phyloP scores from a whole-genome alignment of 2,113 vertebrate species.

The Limanda limanda region DNA sequence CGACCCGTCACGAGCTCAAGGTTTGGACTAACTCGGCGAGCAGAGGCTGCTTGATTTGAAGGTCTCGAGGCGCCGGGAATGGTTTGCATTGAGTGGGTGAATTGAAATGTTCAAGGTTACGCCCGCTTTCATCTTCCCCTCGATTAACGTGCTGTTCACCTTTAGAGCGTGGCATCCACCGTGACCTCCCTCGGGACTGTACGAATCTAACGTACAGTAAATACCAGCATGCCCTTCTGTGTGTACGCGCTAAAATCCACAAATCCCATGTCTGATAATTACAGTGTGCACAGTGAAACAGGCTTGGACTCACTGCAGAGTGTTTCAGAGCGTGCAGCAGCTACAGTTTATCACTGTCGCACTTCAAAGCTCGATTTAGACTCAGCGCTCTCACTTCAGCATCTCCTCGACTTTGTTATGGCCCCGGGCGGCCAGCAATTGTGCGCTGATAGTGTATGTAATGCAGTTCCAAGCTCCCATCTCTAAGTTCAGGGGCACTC shows the following conservation, averaged over 20 bases:
- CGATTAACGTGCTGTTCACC: conserved; percentile 56
- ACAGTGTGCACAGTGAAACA: conserved; percentile 23
- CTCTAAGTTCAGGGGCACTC: conserved; percentile 63
- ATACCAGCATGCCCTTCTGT: conserved; percentile 37
- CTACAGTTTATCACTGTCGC: conserved; percentile 29
- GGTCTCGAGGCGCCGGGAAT: conserved; percentile 50
- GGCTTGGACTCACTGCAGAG: conserved; percentile 23
- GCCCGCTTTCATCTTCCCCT: conserved; percentile 63
- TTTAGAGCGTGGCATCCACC: conserved; percentile 52
- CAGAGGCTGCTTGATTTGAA: conserved; percentile 48
- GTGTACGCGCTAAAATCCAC: conserved; percentile 23
- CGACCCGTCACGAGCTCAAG: conserved; percentile 48
- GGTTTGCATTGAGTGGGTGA: conserved; percentile 58
- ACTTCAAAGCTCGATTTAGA: conserved; percentile 65
- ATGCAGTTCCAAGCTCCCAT: conserved; percentile 61
- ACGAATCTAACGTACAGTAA: conserved; percentile 51
- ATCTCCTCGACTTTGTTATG: conserved; percentile 70
- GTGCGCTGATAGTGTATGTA: conserved; percentile 59
- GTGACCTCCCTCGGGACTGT: conserved; percentile 42
- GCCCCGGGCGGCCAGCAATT: conserved; percentile 66
- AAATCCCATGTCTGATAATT: conserved; percentile 16
- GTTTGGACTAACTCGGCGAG: conserved; percentile 45
- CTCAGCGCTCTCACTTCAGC: conserved; percentile 53
- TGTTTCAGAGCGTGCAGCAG: conserved; percentile 49
- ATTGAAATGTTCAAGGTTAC: conserved; percentile 54